Evolutionary conservation across 2,888 invertebrate species (phyloP).

Genomic region (Leptinotarsa peninsularis): DNA sequence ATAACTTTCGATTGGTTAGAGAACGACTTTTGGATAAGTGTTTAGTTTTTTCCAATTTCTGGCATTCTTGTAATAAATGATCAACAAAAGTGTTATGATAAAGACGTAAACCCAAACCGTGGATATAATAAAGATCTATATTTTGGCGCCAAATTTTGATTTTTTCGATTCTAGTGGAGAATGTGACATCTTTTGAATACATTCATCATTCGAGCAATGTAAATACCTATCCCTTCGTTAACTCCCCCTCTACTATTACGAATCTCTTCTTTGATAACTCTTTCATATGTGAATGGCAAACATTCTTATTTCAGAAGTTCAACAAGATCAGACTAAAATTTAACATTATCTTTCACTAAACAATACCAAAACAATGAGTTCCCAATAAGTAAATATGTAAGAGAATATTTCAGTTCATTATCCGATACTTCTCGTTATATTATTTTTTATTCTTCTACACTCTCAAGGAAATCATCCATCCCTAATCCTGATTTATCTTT

Average conservation of each 20-base stretch:
- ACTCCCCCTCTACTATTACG: background rate
- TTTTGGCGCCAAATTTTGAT: background rate
- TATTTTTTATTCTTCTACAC: conserved; percentile 42
- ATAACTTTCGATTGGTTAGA: background rate
- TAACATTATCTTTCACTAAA: conserved; percentile 19
- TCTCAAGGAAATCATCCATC: background rate
- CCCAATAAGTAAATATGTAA: conserved; percentile 41
- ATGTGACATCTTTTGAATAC: conserved; percentile 30
- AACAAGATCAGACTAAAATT: conserved; percentile 23
- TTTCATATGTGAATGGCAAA: conserved; percentile 38
- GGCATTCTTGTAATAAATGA: conserved; percentile 12
- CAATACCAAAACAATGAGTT: conserved; percentile 42
- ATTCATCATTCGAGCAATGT: conserved; percentile 21
- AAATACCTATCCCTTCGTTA: conserved; percentile 7
- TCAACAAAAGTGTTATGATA: background rate
- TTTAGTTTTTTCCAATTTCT: conserved; percentile 12
- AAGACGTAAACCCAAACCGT: conserved; percentile 4
- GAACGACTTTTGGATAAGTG: background rate
- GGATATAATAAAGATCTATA: background rate
- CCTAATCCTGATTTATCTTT: conserved; percentile 7
- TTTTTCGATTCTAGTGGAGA: background rate
- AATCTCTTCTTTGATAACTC: conserved; percentile 6
- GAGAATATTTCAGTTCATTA: conserved; percentile 36
- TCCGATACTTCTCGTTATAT: conserved; percentile 37
- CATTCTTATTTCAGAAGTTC: conserved; percentile 22